Percentiles rank a stretch among this genome's conserved stretches.
Evolutionary conservation across 1,140 invertebrate species (phyloP).

Genomic region (Drosophila orosa): DNA sequence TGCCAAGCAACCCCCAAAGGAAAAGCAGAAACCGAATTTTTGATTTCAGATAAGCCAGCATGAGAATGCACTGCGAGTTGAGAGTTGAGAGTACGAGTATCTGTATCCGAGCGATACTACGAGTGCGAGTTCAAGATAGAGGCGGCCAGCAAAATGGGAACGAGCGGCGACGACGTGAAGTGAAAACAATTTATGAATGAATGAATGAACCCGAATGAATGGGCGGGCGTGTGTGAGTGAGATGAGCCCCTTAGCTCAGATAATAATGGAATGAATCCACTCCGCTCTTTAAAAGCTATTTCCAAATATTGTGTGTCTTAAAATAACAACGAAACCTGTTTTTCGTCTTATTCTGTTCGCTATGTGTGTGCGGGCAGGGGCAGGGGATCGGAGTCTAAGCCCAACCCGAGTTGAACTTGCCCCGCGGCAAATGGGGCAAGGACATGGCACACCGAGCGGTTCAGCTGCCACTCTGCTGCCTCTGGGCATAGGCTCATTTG

Average conservation of each 20-base stretch:
- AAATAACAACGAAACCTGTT: constrained; percentile 71
- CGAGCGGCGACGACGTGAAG: constrained; percentile 32
- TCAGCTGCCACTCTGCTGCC: constrained; percentile 53
- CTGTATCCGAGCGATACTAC: constrained; percentile 61
- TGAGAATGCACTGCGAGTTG: constrained; percentile 32
- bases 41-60: constrained; percentile 59
- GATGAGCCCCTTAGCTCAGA: constrained; percentile 60
- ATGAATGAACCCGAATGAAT: constrained; percentile 47
- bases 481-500: constrained; percentile 55
- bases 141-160: constrained; percentile 49
- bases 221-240: constrained; percentile 38
- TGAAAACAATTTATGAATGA: constrained; percentile 68
- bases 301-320: constrained; percentile 37
- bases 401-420: constrained; percentile 57
- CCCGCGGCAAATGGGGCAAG: constrained; percentile 77
- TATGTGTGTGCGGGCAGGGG: not conserved
- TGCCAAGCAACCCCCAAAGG: constrained; percentile 34
- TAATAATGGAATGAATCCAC: constrained; percentile 62
- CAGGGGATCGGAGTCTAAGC: constrained; percentile 3
- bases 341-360: constrained; percentile 17
- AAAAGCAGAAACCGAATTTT: constrained; percentile 8
- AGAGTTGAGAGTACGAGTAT: constrained; percentile 7
- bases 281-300: constrained; percentile 26
- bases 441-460: constrained; percentile 44
- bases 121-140: constrained; percentile 46